Evolutionary conservation across 2,797 vertebrate genomes (phyloP), one percentile per base, ranked within the genome.

Genomic region (Halcyon smyrnensis): DNA sequence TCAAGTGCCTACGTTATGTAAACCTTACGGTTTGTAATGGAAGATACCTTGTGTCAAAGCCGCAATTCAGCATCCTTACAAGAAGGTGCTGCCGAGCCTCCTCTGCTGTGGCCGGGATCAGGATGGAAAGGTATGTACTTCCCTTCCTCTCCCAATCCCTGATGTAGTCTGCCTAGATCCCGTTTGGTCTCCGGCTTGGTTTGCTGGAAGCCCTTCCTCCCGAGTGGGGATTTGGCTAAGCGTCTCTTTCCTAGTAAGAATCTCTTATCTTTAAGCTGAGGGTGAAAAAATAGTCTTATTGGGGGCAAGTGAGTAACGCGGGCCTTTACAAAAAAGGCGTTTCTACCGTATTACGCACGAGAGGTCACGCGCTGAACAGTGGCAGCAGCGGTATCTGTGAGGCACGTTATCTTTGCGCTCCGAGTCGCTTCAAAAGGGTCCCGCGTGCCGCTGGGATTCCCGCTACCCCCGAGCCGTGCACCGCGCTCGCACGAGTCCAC

Each of bases 381-480:
- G 16, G 60, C 6, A 54, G 51, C 5, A 15, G 62, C 23, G 18
- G 8, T 11, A 62, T 25, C 36, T 17, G 51, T 27, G 39, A 70
- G 36, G n/a, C 27, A 17, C 2, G 2, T 39, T 78, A 65, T 23
- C 56, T 23, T 54, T 24, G n/a, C 2, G 19, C 12, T 76, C 21
- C 7, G 32, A 69, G 45, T 13, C 3, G 7, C 20, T 36, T 70
- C 34, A 15, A 17, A 75, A 59, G 1, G 10, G 19, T 74, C 16
- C 19, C 0, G 0, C 19, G 1, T 5, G 9, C n/a, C 1, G 1
- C 50, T 65, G 13, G 9, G 64, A 48, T 48, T 57, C 6, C 37
- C 27, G 54, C 24, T 30, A 19, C 30, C 0, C 0, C 71, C 45
- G 43, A 75, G 48, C 36, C 7, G 9, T 0, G 1, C 34, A 39